These are phyloP conservation scores for Nansenia antarctica DNA, from an alignment of 2,113 vertebrate species.

Conservation along the genomic window DNA sequence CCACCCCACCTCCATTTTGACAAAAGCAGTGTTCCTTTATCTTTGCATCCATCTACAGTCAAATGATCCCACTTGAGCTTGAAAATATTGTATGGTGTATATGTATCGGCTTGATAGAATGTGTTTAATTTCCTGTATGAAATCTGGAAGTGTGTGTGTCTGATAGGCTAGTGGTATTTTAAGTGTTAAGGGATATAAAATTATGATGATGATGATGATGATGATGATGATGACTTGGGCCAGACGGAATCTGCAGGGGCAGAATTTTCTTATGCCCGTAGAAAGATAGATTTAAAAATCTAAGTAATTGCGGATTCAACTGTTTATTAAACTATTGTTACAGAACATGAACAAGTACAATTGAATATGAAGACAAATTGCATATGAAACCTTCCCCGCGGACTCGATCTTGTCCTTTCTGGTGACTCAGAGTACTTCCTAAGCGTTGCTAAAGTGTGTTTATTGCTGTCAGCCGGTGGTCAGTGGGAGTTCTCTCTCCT, in stretches of 20 bases:
- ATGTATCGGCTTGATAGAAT: slow-evolving; percentile 35
- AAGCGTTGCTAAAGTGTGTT: slow-evolving; percentile 20
- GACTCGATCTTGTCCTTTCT: slow-evolving; percentile 21
- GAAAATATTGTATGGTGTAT: slow-evolving; percentile 51
- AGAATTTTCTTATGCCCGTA: background rate
- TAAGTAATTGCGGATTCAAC: background rate
- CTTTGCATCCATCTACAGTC: slow-evolving; percentile 31
- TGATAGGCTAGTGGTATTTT: slow-evolving; percentile 23
- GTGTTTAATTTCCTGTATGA: slow-evolving; percentile 16
- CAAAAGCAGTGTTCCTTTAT: slow-evolving; percentile 55
- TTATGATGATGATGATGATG: no score
- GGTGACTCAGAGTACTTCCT: slow-evolving; percentile 20
- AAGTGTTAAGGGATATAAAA: slow-evolving; percentile 43
- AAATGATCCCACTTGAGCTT: slow-evolving; percentile 43
- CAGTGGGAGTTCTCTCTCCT: slow-evolving; percentile 49
- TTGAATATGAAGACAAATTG: slow-evolving; percentile 19
- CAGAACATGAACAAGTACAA: background rate
- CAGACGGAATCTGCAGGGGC: slow-evolving; percentile 32
- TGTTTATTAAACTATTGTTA: background rate
- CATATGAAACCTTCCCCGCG: slow-evolving; percentile 17
- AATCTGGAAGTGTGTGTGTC: slow-evolving; percentile 26
- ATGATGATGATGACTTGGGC: slow-evolving; percentile 16
- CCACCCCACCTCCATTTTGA: slow-evolving; percentile 51
- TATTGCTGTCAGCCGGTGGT: slow-evolving; percentile 45
- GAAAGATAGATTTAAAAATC: background rate